phyloP scores from a whole-genome alignment of 2,888 invertebrate genomes.

The Plagodis dolabraria region DNA sequence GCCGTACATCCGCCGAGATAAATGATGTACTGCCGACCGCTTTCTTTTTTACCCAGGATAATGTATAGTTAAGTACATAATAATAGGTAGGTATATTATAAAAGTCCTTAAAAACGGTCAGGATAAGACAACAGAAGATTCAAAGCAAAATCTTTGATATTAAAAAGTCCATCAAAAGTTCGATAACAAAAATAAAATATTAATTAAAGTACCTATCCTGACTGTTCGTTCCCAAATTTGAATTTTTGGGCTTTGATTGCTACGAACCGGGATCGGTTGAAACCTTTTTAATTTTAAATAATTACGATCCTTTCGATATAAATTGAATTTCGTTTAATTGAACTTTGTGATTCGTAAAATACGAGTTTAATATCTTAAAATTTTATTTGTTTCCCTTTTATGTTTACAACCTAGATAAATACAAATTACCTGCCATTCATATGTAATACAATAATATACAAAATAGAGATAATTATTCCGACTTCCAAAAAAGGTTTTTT shows the following conservation, averaged over 20 bases:
- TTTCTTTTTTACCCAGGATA: conserved; percentile 34
- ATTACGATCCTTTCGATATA: conserved; percentile 37
- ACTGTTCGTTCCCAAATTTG: conserved; percentile 30
- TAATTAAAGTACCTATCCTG: conserved; percentile 37
- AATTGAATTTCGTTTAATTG: conserved; percentile 46
- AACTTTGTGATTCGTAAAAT: conserved; percentile 41
- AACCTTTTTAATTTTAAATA: conserved; percentile 34
- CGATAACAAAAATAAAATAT: conserved; percentile 37
- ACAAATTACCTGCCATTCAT: neutral
- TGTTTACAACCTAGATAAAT: conserved; percentile 1
- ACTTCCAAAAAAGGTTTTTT: no score
- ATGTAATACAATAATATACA: neutral
- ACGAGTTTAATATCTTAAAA: conserved; percentile 38
- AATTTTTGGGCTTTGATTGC: conserved; percentile 38
- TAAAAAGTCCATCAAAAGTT: conserved; percentile 32
- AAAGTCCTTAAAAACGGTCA: neutral
- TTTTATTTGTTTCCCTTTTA: conserved; percentile 30
- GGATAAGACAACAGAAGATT: conserved; percentile 3
- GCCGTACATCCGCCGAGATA: conserved; percentile 45
- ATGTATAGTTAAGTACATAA: conserved; percentile 1
- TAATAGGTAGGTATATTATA: conserved; percentile 14
- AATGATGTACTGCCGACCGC: conserved; percentile 40
- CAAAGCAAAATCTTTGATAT: conserved; percentile 6
- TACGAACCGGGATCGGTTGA: conserved; percentile 26
- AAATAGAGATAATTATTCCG: no score